Percentiles rank a stretch among this genome's conserved stretches.
phyloP scores from a whole-genome alignment of 2,113 vertebrate genomes.

The Mastomys natalensis region DNA sequence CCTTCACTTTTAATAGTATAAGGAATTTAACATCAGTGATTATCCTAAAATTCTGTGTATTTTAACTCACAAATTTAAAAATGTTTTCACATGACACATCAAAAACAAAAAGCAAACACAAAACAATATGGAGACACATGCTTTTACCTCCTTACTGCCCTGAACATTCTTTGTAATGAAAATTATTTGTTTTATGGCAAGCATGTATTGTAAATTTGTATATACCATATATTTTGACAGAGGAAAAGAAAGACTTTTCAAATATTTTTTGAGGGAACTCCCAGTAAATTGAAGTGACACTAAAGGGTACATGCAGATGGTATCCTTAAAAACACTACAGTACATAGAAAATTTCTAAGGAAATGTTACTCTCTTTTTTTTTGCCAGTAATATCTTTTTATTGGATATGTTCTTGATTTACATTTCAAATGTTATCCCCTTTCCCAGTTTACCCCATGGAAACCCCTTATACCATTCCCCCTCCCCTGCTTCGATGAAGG shows the following conservation, averaged over 20 bases:
- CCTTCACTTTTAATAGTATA: not conserved
- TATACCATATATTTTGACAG: not conserved
- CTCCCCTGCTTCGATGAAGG: too few relatives aligned
- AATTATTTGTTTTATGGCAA: not conserved
- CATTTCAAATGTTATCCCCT: too few relatives aligned
- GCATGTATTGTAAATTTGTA: not conserved
- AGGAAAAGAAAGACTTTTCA: not conserved
- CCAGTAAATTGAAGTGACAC: not conserved
- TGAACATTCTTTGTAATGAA: not conserved
- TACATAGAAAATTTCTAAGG: not conserved
- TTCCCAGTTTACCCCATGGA: too few relatives aligned
- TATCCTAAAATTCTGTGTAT: not conserved
- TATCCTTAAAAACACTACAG: not conserved
- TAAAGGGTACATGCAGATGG: not conserved
- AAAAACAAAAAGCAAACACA: not conserved
- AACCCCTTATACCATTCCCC: too few relatives aligned
- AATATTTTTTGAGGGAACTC: not conserved
- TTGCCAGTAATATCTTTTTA: not conserved
- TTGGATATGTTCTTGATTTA: too few relatives aligned
- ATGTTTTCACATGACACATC: not conserved
- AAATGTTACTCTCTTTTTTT: not conserved
- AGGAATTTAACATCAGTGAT: slow-evolving; percentile 8
- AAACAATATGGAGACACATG: not conserved
- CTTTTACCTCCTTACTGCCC: not conserved
- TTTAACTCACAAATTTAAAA: slow-evolving; percentile 38